Evolutionary conservation across 2,888 invertebrate species (phyloP).

Genomic region (Drosophila kokeensis): DNA sequence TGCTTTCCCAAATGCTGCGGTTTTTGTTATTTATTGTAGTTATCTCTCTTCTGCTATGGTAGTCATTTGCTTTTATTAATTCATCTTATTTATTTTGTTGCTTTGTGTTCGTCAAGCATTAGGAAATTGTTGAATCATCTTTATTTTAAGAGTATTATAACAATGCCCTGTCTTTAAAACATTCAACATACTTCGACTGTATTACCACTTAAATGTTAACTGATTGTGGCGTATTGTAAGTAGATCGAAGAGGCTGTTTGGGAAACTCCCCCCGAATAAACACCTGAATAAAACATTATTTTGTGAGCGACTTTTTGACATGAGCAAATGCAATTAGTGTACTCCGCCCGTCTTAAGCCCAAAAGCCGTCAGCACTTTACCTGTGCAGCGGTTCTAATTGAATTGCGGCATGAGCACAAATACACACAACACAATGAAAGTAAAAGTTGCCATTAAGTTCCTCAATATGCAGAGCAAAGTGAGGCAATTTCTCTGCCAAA

Average conservation of each 20-base stretch:
- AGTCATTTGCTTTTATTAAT: neutral
- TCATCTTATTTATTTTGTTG: neutral
- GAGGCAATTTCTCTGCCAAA: slow-evolving; percentile 24
- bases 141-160: slow-evolving; percentile 4
- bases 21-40: neutral
- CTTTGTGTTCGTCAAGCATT: neutral
- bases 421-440: slow-evolving; percentile 1
- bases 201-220: neutral
- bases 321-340: slow-evolving; percentile 59
- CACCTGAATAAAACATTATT: slow-evolving; percentile 55
- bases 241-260: neutral
- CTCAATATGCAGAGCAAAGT: neutral
- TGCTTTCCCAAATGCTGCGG: neutral
- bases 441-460: slow-evolving; percentile 13
- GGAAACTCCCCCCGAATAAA: neutral
- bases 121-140: slow-evolving; percentile 6
- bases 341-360: neutral
- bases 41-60: neutral
- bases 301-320: slow-evolving; percentile 46
- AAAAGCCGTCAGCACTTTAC: slow-evolving; percentile 38
- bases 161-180: slow-evolving; percentile 16
- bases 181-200: neutral
- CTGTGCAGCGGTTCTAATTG: slow-evolving; percentile 33
- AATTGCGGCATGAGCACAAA: slow-evolving; percentile 44
- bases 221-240: neutral